Percentiles rank a stretch among this genome's conserved stretches.
Evolutionary conservation across 2,797 vertebrate genomes (phyloP).

Genomic region (Spondyliosoma cantharus): DNA sequence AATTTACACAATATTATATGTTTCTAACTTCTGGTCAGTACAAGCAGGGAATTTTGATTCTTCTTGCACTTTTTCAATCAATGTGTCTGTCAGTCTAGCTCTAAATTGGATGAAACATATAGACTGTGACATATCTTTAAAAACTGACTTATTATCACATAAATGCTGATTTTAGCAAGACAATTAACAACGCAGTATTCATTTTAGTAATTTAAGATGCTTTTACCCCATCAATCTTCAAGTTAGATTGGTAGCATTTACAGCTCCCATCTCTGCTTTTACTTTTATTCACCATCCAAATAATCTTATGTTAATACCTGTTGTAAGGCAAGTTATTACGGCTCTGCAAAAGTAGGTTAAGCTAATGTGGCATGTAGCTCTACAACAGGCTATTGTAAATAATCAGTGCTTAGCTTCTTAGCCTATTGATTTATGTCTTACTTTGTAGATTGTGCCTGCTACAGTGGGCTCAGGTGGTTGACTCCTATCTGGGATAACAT

Average conservation of each 20-base stretch:
- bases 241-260: slow-evolving; percentile 3
- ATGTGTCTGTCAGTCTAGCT: not conserved
- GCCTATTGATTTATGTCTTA: slow-evolving; percentile 67
- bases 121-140: not conserved
- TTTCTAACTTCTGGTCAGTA: not conserved
- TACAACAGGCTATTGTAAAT: slow-evolving; percentile 64
- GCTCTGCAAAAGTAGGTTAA: slow-evolving; percentile 52
- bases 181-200: not conserved
- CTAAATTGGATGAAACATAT: not conserved
- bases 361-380: slow-evolving; percentile 53
- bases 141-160: not conserved
- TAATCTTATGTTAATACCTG: slow-evolving; percentile 49
- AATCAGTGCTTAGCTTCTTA: slow-evolving; percentile 62
- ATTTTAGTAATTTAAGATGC: not conserved
- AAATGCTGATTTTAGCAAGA: not conserved
- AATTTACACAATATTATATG: not conserved
- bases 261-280: not conserved
- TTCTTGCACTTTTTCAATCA: not conserved
- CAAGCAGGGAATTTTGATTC: not conserved
- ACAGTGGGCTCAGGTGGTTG: slow-evolving; percentile 42
- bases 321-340: slow-evolving; percentile 50
- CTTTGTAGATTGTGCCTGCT: slow-evolving; percentile 51
- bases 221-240: slow-evolving; percentile 12
- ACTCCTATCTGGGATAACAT: slow-evolving; percentile 38
- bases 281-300: not conserved